phyloP scores from a whole-genome alignment of 2,113 vertebrate species.

The Tachysurus vachellii region DNA sequence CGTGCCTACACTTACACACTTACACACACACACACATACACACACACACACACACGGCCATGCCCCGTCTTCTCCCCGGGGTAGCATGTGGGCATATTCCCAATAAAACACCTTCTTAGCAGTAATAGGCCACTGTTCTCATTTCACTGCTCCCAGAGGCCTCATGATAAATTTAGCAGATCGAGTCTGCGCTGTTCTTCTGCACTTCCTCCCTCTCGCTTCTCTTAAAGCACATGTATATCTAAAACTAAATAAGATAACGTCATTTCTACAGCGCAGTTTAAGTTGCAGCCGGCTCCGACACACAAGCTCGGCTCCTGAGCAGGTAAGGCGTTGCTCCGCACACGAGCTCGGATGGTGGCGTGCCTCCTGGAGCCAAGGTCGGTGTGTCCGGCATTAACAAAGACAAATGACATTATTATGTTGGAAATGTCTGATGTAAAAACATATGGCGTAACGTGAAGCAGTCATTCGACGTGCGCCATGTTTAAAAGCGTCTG shows the following conservation, averaged over 20 bases:
- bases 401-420: constrained; percentile 33
- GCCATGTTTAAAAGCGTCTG: background rate
- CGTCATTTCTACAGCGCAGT: background rate
- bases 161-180: constrained; percentile 88
- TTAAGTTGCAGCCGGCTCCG: background rate
- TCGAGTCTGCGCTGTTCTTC: constrained; percentile 68
- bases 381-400: constrained; percentile 21
- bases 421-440: constrained; percentile 22
- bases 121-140: constrained; percentile 88
- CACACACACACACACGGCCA: constrained; percentile 36
- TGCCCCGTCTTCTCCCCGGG: constrained; percentile 71
- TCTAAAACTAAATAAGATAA: background rate
- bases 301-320: background rate
- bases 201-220: constrained; percentile 28
- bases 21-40: constrained; percentile 32
- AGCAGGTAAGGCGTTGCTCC: background rate
- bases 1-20: constrained; percentile 28
- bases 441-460: constrained; percentile 20
- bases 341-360: background rate
- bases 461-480: no score
- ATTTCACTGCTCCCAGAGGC: constrained; percentile 87
- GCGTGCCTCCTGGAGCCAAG: background rate
- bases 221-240: background rate
- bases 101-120: constrained; percentile 94
- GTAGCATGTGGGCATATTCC: constrained; percentile 76